These are phyloP conservation scores for Catajapyx aquilonaris DNA, from an alignment of 1,140 invertebrate genomes.

Conservation along the genomic window DNA sequence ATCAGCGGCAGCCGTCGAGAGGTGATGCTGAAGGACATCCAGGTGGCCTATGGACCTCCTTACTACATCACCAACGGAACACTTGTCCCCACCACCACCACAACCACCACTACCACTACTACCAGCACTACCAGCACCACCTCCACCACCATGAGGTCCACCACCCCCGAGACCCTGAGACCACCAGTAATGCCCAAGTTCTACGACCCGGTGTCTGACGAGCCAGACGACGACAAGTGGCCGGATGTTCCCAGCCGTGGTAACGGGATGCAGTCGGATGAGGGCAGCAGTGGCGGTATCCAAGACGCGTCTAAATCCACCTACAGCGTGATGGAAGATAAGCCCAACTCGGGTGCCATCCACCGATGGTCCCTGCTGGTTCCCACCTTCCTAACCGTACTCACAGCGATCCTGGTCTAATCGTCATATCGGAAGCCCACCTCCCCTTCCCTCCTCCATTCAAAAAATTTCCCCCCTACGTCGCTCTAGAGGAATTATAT, in stretches of 20 bases:
- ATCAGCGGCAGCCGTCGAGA: constrained; percentile 37
- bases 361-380: too few species aligned
- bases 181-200: constrained; percentile 8
- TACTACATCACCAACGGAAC: constrained; percentile 51
- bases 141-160: constrained; percentile 15
- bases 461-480: too few species aligned
- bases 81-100: constrained; percentile 49
- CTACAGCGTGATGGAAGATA: too few species aligned
- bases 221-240: neutral
- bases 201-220: neutral
- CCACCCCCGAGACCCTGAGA: constrained; percentile 7
- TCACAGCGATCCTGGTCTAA: too few species aligned
- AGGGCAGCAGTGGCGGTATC: too few species aligned
- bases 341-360: too few species aligned
- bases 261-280: neutral
- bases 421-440: too few species aligned
- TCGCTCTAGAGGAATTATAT: too few species aligned
- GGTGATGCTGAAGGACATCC: constrained; percentile 37
- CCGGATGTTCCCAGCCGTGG: neutral
- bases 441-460: too few species aligned
- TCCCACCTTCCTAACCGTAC: too few species aligned
- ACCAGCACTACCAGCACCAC: constrained; percentile 34
- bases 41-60: constrained; percentile 39
- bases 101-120: constrained; percentile 45
- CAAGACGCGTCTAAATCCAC: too few species aligned